phyloP scores from a whole-genome alignment of 1,140 invertebrate species.

The Druon quercuslanigerum region DNA sequence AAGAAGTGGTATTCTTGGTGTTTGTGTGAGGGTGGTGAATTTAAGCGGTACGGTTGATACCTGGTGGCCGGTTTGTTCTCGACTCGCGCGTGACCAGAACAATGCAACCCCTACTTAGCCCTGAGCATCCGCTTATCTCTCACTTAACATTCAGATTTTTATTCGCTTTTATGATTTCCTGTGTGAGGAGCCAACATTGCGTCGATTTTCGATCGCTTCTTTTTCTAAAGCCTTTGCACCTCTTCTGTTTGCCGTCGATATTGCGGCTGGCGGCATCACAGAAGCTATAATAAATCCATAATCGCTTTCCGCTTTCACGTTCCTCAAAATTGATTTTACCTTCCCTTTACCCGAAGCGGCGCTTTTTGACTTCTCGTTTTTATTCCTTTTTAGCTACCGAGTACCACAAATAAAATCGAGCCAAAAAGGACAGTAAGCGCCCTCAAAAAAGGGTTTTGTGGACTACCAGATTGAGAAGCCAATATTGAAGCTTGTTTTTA shows the following conservation, averaged over 20 bases:
- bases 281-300: conserved; percentile 47
- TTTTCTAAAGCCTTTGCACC: conserved; percentile 42
- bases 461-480: no score
- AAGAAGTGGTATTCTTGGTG: no score
- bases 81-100: conserved; percentile 65
- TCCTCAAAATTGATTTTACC: conserved; percentile 1
- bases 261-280: conserved; percentile 46
- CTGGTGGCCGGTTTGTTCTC: conserved; percentile 54
- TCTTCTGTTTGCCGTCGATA: conserved; percentile 48
- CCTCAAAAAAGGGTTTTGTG: no score
- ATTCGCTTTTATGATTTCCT: conserved; percentile 69
- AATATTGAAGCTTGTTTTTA: no score
- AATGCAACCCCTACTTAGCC: conserved; percentile 66
- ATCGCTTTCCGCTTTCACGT: conserved; percentile 36
- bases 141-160: conserved; percentile 64
- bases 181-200: conserved; percentile 49
- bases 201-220: conserved; percentile 54
- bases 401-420: conserved; percentile 2
- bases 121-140: conserved; percentile 50
- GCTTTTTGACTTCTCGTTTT: conserved; percentile 21
- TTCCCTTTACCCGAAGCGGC: not conserved
- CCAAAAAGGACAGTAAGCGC: no score
- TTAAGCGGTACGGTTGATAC: conserved; percentile 37
- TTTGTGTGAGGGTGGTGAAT: no score
- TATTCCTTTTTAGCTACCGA: not conserved